phyloP scores from a whole-genome alignment of 2,797 vertebrate species.

The Crocidura indochinensis region DNA sequence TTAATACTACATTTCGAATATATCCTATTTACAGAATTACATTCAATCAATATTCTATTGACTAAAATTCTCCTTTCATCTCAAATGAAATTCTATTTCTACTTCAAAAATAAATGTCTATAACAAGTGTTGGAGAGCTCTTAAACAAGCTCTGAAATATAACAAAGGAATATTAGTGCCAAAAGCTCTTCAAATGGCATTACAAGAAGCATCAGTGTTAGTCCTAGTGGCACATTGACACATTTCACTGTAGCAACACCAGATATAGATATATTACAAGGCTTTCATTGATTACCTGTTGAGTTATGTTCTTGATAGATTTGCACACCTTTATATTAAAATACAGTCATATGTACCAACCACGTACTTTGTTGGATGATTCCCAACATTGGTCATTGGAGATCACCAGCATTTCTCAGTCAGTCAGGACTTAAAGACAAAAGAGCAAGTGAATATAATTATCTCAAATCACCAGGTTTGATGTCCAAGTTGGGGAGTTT shows the following conservation, averaged over 20 bases:
- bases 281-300: neutral
- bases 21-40: too few relatives aligned
- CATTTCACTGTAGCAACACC: neutral
- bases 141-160: neutral
- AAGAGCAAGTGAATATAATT: too few relatives aligned
- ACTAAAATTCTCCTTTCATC: constrained; percentile 37
- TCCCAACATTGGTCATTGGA: too few relatives aligned
- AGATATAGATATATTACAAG: neutral
- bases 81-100: constrained; percentile 31
- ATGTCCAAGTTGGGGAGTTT: too few relatives aligned
- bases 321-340: constrained; percentile 7
- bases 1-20: too few relatives aligned
- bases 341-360: too few relatives aligned
- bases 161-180: neutral
- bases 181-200: neutral
- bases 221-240: neutral
- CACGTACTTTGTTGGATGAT: too few relatives aligned
- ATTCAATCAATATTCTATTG: neutral
- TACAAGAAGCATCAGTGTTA: neutral
- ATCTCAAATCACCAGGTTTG: too few relatives aligned
- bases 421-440: too few relatives aligned
- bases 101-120: constrained; percentile 48
- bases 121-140: neutral
- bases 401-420: too few relatives aligned
- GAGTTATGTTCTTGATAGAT: too few relatives aligned